Evolutionary conservation across 2,113 vertebrate species (phyloP).

Genomic region (Alexandromys fortis): DNA sequence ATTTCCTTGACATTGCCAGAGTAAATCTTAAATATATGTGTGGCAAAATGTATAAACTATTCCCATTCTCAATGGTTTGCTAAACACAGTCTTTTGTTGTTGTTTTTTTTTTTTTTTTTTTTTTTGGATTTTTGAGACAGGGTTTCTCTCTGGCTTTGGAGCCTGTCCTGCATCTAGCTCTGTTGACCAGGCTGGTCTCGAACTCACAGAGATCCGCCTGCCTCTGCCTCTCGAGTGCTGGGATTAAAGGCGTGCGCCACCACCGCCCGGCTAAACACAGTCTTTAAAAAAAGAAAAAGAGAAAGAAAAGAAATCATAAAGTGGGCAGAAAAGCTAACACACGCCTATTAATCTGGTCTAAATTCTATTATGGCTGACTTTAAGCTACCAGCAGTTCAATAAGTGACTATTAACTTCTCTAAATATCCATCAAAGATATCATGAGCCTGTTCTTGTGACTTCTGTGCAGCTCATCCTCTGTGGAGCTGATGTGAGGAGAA

Average conservation of each 20-base stretch:
- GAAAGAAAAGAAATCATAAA: neutral
- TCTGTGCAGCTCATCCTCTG: neutral
- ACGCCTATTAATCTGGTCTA: neutral
- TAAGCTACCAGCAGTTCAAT: neutral
- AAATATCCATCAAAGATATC: neutral
- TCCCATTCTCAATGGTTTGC: neutral
- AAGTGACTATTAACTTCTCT: neutral
- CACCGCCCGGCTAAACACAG: neutral
- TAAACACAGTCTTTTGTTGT: neutral
- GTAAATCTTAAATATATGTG: neutral
- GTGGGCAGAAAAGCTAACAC: neutral
- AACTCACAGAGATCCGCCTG: no score
- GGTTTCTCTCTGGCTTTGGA: no score
- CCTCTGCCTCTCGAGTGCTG: no score
- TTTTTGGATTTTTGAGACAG: no score
- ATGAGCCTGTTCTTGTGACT: neutral
- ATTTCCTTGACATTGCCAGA: slow-evolving; percentile 29
- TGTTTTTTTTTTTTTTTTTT: no score
- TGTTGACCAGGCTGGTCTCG: no score
- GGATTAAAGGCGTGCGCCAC: no score
- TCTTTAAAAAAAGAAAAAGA: neutral
- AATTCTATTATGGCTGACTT: neutral
- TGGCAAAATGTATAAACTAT: neutral
- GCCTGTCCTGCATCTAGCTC: no score
- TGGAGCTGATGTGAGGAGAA: neutral